Conservation (phyloP, 2,888 invertebrate species). For the Agriopis marginaria region DNA sequence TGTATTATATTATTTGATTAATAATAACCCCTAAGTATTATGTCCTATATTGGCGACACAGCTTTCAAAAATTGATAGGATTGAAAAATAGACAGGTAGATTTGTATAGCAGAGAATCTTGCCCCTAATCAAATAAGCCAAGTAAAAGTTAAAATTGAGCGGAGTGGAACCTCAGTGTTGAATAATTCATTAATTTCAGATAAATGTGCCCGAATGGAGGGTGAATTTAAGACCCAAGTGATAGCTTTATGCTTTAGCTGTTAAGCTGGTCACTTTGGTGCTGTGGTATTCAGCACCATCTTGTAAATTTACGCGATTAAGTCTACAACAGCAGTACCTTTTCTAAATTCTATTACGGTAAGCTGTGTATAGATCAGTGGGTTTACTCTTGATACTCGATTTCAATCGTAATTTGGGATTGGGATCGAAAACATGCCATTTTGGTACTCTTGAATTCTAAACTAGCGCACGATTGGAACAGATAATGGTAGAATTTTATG, state of each 20-base stretch:
- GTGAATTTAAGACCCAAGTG: slow-evolving; percentile 38
- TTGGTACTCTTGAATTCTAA: too few relatives aligned
- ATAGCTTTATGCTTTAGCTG: slow-evolving; percentile 26
- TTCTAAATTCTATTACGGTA: too few relatives aligned
- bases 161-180: slow-evolving; percentile 57
- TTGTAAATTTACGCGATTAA: background rate
- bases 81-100: slow-evolving; percentile 49
- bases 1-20: too few relatives aligned
- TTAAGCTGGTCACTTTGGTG: slow-evolving; percentile 16
- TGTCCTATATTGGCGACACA: background rate
- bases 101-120: slow-evolving; percentile 58
- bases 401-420: too few relatives aligned
- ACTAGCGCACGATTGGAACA: too few relatives aligned
- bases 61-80: slow-evolving; percentile 43
- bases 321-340: background rate
- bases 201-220: slow-evolving; percentile 45
- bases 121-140: slow-evolving; percentile 68
- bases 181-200: slow-evolving; percentile 66
- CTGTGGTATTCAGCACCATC: background rate
- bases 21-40: too few relatives aligned
- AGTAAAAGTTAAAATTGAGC: slow-evolving; percentile 65
- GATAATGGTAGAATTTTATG: too few relatives aligned
- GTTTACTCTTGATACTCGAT: too few relatives aligned
- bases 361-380: too few relatives aligned
- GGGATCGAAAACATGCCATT: too few relatives aligned